These are phyloP conservation scores for Drosophila auraria DNA, from an alignment of 1,140 invertebrate genomes.

Conservation along the genomic window DNA sequence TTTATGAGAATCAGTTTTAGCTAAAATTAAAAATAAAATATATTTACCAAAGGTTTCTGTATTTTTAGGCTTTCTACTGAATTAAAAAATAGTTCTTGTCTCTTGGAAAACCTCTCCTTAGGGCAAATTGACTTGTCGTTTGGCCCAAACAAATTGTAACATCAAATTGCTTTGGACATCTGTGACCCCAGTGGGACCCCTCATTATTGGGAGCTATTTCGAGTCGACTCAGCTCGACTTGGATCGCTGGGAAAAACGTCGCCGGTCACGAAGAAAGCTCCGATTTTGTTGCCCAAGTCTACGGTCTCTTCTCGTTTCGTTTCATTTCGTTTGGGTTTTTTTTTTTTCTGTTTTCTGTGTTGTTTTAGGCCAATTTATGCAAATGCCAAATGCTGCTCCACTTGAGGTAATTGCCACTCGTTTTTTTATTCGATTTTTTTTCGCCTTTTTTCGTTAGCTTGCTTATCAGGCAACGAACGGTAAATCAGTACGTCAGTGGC, in stretches of 20 bases:
- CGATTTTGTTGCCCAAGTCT: slow-evolving; percentile 74
- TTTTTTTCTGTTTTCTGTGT: background rate
- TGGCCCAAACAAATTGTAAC: slow-evolving; percentile 69
- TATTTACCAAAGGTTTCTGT: background rate
- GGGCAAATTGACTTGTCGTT: slow-evolving; percentile 69
- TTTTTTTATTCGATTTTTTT: slow-evolving; percentile 34
- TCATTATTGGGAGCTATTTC: slow-evolving; percentile 37
- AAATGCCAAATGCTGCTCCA: slow-evolving; percentile 79
- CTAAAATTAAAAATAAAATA: background rate
- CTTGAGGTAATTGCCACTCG: slow-evolving; percentile 80
- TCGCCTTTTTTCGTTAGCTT: slow-evolving; percentile 15
- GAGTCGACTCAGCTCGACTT: slow-evolving; percentile 6
- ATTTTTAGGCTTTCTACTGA: background rate
- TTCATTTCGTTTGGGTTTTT: slow-evolving; percentile 38
- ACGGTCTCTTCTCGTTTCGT: slow-evolving; percentile 46
- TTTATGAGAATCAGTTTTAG: too few relatives aligned
- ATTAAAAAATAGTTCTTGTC: background rate
- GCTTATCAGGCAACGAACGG: slow-evolving; percentile 74
- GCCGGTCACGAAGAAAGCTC: slow-evolving; percentile 79
- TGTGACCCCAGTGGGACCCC: slow-evolving; percentile 67
- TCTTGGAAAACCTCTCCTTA: background rate
- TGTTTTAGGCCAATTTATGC: slow-evolving; percentile 74
- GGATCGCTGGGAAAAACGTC: slow-evolving; percentile 66
- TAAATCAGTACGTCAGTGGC: slow-evolving; percentile 65
- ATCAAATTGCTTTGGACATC: slow-evolving; percentile 71